Evolutionary conservation across 2,113 vertebrate genomes (phyloP).

Genomic region (Oncorhynchus keta): DNA sequence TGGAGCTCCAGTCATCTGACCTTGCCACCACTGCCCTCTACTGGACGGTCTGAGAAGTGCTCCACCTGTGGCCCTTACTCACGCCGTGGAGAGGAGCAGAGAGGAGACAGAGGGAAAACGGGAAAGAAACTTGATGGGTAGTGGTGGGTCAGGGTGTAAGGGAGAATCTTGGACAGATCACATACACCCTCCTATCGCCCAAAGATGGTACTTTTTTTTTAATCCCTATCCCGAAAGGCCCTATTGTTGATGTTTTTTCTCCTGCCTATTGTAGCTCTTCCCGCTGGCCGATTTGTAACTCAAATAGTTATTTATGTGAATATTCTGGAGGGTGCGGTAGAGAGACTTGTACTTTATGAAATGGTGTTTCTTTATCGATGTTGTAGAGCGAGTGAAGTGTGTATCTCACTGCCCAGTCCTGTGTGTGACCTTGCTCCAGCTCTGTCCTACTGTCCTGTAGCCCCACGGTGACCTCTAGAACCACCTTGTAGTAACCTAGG

Average conservation of each 20-base stretch:
- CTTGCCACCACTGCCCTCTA: background rate
- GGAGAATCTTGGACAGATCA: slow-evolving; percentile 2
- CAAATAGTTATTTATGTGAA: slow-evolving; percentile 29
- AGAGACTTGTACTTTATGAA: background rate
- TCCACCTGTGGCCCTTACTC: background rate
- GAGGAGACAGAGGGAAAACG: background rate
- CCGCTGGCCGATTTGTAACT: slow-evolving; percentile 3
- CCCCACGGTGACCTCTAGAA: background rate
- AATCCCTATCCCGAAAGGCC: slow-evolving; percentile 23
- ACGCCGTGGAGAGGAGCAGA: background rate
- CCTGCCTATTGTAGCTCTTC: slow-evolving; percentile 22
- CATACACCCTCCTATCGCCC: slow-evolving; percentile 14
- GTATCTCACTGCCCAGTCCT: slow-evolving; percentile 4
- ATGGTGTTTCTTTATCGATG: slow-evolving; percentile 24
- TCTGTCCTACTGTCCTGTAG: background rate
- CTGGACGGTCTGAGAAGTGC: background rate
- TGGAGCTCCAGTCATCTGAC: slow-evolving; percentile 86
- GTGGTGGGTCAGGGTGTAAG: background rate
- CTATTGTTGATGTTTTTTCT: background rate
- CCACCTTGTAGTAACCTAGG: background rate
- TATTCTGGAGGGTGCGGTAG: slow-evolving; percentile 8
- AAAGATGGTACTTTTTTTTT: slow-evolving; percentile 55
- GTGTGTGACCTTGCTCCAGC: background rate
- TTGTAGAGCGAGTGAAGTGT: slow-evolving; percentile 29
- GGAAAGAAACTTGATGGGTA: background rate